Evolutionary conservation across 2,113 vertebrate genomes (phyloP), one percentile per base, ranked within the genome.

Genomic region (Rhea pennata): DNA sequence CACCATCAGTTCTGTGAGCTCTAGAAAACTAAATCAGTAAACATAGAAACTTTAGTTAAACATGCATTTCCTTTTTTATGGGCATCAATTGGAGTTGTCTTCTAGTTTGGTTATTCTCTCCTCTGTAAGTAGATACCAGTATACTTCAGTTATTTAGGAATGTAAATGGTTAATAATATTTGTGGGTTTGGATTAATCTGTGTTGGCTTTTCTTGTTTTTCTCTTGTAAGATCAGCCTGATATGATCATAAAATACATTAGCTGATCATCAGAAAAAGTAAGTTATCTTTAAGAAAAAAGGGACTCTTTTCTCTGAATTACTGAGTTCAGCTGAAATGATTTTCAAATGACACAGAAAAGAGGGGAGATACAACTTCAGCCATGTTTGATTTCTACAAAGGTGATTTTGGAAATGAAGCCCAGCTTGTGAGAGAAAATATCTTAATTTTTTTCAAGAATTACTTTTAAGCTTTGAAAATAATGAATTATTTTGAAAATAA

Each of bases 41-140:
- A 77, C 4, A 50, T 12, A 87, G n/a, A 61, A 84, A 65, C 4
- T 3, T 59, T 5, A 40, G 23, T 50, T 73, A 86, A 88, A 61
- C 1, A 33, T 50, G 13, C 0, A 0, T 46, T 16, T 64, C 0
- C 22, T 54, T 65, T 74, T 58, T 81, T 17, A 22, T 24, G 75
- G 50, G 1, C 4, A 14, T 59, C 23, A 31, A 1, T 20, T 79
- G 6, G 4, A 64, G 3, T 54, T 92, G 77, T 70, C n/a, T 81
- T 71, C 26, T 54, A 5, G 58, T 67, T 69, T 65, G 16, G 42
- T 81, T 86, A 2, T 12, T 75, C 6, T 7, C 44, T 33, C 10
- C 48, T 58, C 39, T 65, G 2, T 26, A 73, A 86, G 59, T 50
- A 59, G 23, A n/a, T 46, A 59, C 26, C 27, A 39, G 8, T 19